Base-by-base conservation (phyloP, 1,140 invertebrate genomes). In the Aphidius gifuensis region DNA sequence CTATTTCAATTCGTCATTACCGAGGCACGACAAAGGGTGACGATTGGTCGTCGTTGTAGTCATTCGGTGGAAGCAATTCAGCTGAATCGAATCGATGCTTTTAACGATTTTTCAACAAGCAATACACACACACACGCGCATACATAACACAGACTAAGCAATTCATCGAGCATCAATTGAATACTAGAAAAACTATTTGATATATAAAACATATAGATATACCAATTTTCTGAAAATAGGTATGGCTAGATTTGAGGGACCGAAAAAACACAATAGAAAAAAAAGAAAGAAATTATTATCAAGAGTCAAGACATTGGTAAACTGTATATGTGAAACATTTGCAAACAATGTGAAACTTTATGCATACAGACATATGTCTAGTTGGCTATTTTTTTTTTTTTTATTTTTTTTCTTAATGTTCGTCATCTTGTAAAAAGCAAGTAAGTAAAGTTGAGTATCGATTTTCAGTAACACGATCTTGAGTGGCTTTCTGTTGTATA, bases 391-490 rank as follows among this genome's bases (percentile, higher is more conserved):
- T 32, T 32, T 32, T 32, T 32, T 32, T 32, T 32, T 32, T 32
- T 32, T 1, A 0, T 32, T 32, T 32, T 32, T 2, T 32, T 32
- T 32, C 23, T 32, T 32, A 32, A 32, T 32, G 23, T 45, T 45
- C 44, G 16, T 11, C 9, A 23, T 51, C 16, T 32, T 38, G 49
- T 23, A 9, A 32, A 51, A 51, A 51, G 32, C 16, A 51, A 51
- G 21, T 5, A 16, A 23, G 5, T 51, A 23, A 7, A 61, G 51
- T 56, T 45, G n/a, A 40, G 51, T 61, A 61, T 61, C 53, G 60
- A 61, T 61, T 62, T 80, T 78, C 77, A 68, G 80, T 81, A 81
- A 81, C 71, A 69, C 68, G 77, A 81, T 80, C 78, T 78, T 75
- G 71, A 80, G 77, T 80, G 74, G 78, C 74, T 74, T 69, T 77